These are phyloP conservation scores for Oreochromis aureus DNA, from an alignment of 2,113 vertebrate species.

Conservation along the genomic window DNA sequence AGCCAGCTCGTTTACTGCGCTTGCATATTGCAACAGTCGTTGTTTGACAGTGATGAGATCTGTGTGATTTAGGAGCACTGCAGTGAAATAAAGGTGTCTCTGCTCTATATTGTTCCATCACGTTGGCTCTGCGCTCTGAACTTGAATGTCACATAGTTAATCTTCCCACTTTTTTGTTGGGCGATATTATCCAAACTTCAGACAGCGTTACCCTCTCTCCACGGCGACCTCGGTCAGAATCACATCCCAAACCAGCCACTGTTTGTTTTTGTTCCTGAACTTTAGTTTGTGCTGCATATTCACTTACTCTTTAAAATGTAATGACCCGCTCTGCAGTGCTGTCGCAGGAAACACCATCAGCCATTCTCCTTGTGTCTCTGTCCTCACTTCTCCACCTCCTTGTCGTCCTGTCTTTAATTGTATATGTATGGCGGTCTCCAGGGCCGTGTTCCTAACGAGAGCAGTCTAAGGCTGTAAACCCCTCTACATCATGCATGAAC, in stretches of 20 bases:
- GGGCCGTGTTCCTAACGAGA: neutral
- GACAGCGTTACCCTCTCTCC: neutral
- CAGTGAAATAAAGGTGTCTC: neutral
- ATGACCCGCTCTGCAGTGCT: neutral
- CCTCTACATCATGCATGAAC: neutral
- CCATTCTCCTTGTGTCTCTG: neutral
- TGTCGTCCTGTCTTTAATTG: slow-evolving; percentile 1
- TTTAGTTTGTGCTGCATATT: neutral
- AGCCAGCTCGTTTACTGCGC: neutral
- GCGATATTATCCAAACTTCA: neutral
- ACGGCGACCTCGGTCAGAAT: neutral
- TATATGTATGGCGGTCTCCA: neutral
- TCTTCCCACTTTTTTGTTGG: neutral
- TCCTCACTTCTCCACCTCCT: neutral
- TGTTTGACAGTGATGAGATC: neutral
- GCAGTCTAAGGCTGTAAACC: neutral
- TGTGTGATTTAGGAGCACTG: neutral
- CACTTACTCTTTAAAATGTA: neutral
- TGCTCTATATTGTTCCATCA: neutral
- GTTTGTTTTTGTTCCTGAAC: neutral
- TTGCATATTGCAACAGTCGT: neutral
- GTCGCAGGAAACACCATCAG: neutral
- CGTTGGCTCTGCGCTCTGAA: neutral
- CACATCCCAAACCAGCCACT: neutral
- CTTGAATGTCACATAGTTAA: neutral